phyloP scores from a whole-genome alignment of 2,113 vertebrate genomes.

The Sminthopsis crassicaudata region DNA sequence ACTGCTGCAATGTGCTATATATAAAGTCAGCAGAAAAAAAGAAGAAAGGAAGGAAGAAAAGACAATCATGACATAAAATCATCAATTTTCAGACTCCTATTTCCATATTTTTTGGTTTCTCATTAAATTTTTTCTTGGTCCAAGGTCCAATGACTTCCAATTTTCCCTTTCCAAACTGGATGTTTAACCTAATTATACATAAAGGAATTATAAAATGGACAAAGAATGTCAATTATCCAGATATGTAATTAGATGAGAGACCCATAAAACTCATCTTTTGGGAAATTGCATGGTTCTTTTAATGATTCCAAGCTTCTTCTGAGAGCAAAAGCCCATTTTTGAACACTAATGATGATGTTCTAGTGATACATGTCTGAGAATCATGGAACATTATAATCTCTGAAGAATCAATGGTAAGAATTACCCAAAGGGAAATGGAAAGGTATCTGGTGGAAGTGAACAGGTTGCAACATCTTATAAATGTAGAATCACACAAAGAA shows the following conservation, averaged over 20 bases:
- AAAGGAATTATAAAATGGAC: neutral
- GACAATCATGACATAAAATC: neutral
- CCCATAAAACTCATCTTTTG: neutral
- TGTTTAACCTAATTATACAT: neutral
- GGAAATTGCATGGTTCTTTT: neutral
- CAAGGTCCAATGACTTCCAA: neutral
- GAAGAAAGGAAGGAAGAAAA: neutral
- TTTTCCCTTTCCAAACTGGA: neutral
- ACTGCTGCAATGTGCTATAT: neutral
- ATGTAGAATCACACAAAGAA: neutral
- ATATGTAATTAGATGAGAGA: neutral
- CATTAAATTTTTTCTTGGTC: neutral
- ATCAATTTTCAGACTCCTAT: neutral
- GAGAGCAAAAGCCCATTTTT: neutral
- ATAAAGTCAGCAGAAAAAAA: neutral
- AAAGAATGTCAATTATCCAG: neutral
- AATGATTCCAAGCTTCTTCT: neutral
- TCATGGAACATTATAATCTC: neutral
- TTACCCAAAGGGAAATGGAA: neutral
- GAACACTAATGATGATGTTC: neutral
- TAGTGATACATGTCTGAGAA: neutral
- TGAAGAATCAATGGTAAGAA: neutral
- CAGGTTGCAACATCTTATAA: neutral
- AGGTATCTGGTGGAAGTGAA: neutral
- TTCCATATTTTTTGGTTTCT: neutral